A percentile compares a stretch with the other conserved stretches of the same genome.
phyloP scores from a whole-genome alignment of 2,113 vertebrate genomes.

The Myotis lucifugus region DNA sequence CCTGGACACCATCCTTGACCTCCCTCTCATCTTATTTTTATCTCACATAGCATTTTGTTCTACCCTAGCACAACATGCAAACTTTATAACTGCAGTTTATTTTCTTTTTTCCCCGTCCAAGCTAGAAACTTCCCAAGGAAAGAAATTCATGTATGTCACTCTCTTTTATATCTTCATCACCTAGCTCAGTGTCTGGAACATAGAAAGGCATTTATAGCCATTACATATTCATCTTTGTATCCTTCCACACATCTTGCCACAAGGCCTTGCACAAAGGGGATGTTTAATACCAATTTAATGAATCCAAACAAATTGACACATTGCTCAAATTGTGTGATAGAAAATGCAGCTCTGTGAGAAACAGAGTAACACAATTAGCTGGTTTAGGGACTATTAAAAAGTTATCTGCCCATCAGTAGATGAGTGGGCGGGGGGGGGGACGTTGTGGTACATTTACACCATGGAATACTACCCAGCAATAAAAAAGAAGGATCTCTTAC shows the following conservation, averaged over 20 bases:
- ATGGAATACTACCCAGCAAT: no score
- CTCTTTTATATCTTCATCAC: background rate
- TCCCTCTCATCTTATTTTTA: background rate
- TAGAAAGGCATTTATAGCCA: background rate
- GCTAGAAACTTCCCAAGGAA: background rate
- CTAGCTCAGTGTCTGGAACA: background rate
- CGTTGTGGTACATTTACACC: no score
- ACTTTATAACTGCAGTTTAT: background rate
- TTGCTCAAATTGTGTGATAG: background rate
- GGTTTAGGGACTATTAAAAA: background rate
- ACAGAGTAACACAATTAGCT: background rate
- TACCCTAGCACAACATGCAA: background rate
- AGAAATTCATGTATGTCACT: background rate
- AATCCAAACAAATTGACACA: background rate
- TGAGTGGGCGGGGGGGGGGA: no score
- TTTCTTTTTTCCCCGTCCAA: background rate
- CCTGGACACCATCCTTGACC: background rate
- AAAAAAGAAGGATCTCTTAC: no score
- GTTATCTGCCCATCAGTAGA: background rate
- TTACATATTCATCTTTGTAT: background rate
- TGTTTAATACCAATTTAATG: background rate
- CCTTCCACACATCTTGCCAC: background rate
- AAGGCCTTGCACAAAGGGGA: background rate
- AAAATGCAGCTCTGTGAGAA: background rate
- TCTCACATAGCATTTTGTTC: background rate